A percentile compares a stretch with the other conserved stretches of the same genome.
Evolutionary conservation across 2,888 invertebrate genomes (phyloP).

Genomic region (Lithophane leautieri): DNA sequence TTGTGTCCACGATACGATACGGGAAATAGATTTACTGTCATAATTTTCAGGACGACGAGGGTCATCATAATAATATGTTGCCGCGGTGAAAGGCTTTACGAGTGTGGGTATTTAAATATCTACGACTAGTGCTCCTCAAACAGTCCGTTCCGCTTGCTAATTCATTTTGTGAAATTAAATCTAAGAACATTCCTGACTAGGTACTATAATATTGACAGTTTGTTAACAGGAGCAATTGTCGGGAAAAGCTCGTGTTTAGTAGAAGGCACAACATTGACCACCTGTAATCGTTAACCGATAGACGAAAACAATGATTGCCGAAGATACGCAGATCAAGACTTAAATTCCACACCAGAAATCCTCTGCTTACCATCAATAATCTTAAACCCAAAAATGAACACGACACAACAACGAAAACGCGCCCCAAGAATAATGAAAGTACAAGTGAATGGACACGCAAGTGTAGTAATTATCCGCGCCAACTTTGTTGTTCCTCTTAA

Average conservation of each 20-base stretch:
- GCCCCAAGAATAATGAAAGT: slow-evolving; percentile 85
- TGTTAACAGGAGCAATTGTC: background rate
- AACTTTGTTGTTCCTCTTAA: slow-evolving; percentile 82
- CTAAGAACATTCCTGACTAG: background rate
- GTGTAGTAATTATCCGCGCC: slow-evolving; percentile 82
- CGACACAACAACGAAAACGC: slow-evolving; percentile 73
- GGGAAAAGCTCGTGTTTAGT: background rate
- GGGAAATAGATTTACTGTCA: background rate
- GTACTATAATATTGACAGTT: background rate
- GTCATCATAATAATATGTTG: background rate
- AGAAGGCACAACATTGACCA: background rate
- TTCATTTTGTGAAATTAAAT: background rate
- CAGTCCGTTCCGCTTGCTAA: background rate
- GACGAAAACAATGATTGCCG: background rate
- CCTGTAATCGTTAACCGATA: background rate
- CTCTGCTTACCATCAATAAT: background rate
- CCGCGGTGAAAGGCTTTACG: too few species aligned
- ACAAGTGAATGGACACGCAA: slow-evolving; percentile 89
- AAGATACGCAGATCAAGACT: background rate
- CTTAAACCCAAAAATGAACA: background rate
- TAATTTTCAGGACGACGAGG: background rate
- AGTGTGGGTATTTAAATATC: background rate
- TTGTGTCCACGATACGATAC: slow-evolving; percentile 63
- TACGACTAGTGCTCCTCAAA: background rate
- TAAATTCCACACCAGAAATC: background rate